Base-by-base conservation (phyloP, 2,113 vertebrate genomes). In the Neomonachus schauinslandi region DNA sequence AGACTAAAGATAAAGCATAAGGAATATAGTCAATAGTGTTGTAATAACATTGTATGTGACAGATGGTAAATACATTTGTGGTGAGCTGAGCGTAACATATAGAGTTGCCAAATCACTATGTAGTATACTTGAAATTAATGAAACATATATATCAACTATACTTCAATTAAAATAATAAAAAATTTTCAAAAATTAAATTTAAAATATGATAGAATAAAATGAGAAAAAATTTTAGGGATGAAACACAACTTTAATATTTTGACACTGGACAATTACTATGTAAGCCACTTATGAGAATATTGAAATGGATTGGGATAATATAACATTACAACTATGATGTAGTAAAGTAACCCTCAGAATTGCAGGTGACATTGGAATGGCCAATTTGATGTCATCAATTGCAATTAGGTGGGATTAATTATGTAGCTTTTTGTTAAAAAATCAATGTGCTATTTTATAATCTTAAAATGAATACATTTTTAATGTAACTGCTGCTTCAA, bases 401-500 rank as follows among this genome's bases (percentile, higher is more conserved):
- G 6, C 24, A 94, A 39, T 96, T 85, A 95, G 26, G 55, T 89
- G 51, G 24, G 71, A 90, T 86, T 86, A 94, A 93, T 97, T 96
- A 82, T 96, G 67, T 57, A 67, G 55, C 22, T 86, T 82, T 67
- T 72, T 81, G 22, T n/a, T 46, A 88, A 89, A 94, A 89, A 79
- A 97, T 77, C 81, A 82, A 89, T 96, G 89, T 76, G 28, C 24
- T 85, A 79, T 86, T 96, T 71, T 81, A 81, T 89, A 92, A 95
- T 91, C 7, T 77, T 94, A 87, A 91, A 85, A 72, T 94, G 36
- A 97, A 77, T 72, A 67, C 3, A 72, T 76, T 74, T 97, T 95
- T 93, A 96, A 91, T 95, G 72, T 63, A 61, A 76, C 39, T 89
- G 12, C 5, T 55, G 24, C 31, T 83, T 84, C 89, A 90, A 94